These are phyloP conservation scores for Limnephilus marmoratus DNA, from an alignment of 2,888 invertebrate genomes.

Conservation along the genomic window DNA sequence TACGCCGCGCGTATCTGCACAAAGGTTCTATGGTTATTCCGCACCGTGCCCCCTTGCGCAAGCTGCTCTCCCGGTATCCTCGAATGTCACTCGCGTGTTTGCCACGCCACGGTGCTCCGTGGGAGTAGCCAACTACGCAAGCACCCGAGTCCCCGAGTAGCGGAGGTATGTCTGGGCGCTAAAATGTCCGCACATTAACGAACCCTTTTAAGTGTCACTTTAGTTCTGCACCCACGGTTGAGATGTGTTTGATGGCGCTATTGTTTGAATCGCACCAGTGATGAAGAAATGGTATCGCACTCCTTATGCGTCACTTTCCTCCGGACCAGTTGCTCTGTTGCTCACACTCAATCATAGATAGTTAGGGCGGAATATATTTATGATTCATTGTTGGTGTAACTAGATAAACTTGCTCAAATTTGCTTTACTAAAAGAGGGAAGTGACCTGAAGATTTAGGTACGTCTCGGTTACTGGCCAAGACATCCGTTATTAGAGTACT, in stretches of 20 bases:
- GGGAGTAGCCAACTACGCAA: conserved; percentile 19
- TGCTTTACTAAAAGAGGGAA: neutral
- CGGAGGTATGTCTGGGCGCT: neutral
- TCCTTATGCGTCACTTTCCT: conserved; percentile 15
- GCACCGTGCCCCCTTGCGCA: neutral
- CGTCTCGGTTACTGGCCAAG: neutral
- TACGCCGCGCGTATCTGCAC: conserved; percentile 24
- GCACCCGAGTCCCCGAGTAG: neutral
- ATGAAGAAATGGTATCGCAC: conserved; percentile 14
- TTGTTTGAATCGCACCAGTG: conserved; percentile 39
- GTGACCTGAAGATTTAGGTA: neutral
- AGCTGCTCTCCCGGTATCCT: neutral
- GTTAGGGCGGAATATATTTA: neutral
- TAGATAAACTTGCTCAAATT: neutral
- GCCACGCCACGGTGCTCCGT: conserved; percentile 32
- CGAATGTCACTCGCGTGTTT: conserved; percentile 24
- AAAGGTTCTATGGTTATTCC: neutral
- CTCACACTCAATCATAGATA: neutral
- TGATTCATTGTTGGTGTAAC: neutral
- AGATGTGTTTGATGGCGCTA: conserved; percentile 45
- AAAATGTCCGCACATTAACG: conserved; percentile 37
- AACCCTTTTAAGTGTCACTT: conserved; percentile 33
- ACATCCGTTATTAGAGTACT: neutral
- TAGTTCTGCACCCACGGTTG: conserved; percentile 26
- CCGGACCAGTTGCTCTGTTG: neutral